A percentile compares a stretch with the other conserved stretches of the same genome.
Conservation (phyloP, 2,888 invertebrate genomes). For the Pseudeuparius sepicola region DNA sequence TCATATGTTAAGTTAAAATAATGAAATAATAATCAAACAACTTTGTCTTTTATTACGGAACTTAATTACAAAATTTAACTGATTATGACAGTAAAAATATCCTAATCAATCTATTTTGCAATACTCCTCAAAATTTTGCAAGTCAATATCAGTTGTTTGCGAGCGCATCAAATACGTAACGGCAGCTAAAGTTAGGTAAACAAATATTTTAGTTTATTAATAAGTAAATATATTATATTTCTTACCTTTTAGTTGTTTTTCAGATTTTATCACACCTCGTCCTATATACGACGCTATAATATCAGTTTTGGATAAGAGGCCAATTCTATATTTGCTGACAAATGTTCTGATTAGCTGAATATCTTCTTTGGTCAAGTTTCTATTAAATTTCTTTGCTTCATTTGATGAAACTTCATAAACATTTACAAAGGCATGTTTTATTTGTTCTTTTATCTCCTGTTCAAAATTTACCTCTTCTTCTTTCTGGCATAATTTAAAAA, state of each 20-base stretch:
- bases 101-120: too few relatives aligned
- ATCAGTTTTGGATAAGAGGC: slow-evolving; percentile 21
- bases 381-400: slow-evolving; percentile 21
- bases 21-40: too few relatives aligned
- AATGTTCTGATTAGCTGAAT: slow-evolving; percentile 21
- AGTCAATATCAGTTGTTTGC: slow-evolving; percentile 17
- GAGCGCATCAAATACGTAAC: slow-evolving; percentile 22
- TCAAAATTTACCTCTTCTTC: slow-evolving; percentile 18
- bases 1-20: too few relatives aligned
- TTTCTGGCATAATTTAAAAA: slow-evolving; percentile 13
- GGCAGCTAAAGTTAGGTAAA: slow-evolving; percentile 21
- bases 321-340: slow-evolving; percentile 23
- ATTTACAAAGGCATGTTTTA: slow-evolving; percentile 21
- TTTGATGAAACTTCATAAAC: slow-evolving; percentile 18
- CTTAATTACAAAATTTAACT: too few relatives aligned
- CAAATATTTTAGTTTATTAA: background rate
- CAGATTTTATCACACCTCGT: slow-evolving; percentile 22
- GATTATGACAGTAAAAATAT: too few relatives aligned
- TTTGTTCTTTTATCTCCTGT: slow-evolving; percentile 21
- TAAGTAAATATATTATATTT: slow-evolving; percentile 1
- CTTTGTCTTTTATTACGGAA: too few relatives aligned
- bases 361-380: slow-evolving; percentile 20
- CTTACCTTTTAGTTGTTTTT: slow-evolving; percentile 25
- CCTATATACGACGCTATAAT: slow-evolving; percentile 23
- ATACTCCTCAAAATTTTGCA: slow-evolving; percentile 20